Evolutionary conservation across 2,888 invertebrate species (phyloP).

Genomic region (Slavum lentiscoides): DNA sequence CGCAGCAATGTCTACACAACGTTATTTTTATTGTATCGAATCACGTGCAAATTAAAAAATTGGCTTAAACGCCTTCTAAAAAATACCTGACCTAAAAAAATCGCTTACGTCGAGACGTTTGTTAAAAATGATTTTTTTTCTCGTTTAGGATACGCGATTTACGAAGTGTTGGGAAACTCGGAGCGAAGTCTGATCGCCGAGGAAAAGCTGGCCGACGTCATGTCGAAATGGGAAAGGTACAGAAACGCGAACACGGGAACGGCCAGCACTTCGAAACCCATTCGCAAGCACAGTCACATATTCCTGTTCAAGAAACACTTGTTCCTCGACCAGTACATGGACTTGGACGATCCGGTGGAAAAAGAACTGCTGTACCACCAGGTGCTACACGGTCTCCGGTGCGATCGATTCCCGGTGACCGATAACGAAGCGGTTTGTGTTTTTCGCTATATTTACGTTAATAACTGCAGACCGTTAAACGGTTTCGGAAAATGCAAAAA

Average conservation of each 20-base stretch:
- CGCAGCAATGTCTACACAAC: no score
- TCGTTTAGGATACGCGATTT: conserved; percentile 79
- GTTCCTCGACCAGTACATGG: conserved; percentile 78
- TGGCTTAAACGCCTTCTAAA: no score
- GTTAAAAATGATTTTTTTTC: neutral
- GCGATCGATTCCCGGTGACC: conserved; percentile 88
- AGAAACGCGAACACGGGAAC: conserved; percentile 69
- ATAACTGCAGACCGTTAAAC: neutral
- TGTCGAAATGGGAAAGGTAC: conserved; percentile 93
- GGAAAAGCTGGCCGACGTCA: conserved; percentile 90
- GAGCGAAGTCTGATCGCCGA: conserved; percentile 82
- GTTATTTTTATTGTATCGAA: no score
- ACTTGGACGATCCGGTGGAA: conserved; percentile 82
- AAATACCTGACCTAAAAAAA: no score
- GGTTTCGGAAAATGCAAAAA: neutral
- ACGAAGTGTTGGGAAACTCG: conserved; percentile 85
- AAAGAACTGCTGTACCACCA: conserved; percentile 93
- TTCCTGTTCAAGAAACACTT: conserved; percentile 82
- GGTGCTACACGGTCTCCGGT: conserved; percentile 84
- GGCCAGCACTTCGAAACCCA: conserved; percentile 58
- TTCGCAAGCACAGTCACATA: conserved; percentile 63
- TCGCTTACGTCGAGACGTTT: neutral
- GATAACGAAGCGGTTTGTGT: conserved; percentile 88
- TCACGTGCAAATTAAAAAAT: no score
- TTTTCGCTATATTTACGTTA: neutral